These are phyloP conservation scores for Ditylenchus dipsaci DNA, from an alignment of 1,140 invertebrate genomes.

Conservation along the genomic window DNA sequence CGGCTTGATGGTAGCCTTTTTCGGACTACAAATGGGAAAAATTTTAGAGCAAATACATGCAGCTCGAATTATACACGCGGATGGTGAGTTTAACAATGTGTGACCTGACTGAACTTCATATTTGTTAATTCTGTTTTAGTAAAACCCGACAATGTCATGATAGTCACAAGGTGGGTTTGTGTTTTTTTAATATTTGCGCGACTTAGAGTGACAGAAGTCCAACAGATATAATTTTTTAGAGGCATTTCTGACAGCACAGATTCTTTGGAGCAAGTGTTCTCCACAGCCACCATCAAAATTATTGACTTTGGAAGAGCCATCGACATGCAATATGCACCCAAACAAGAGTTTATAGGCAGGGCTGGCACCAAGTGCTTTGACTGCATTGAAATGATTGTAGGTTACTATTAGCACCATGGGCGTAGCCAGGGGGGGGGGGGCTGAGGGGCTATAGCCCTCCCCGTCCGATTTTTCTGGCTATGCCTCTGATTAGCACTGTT, in stretches of 20 bases:
- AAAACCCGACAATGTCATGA: constrained; percentile 39
- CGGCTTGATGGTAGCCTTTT: constrained; percentile 23
- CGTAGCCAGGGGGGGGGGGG: no score
- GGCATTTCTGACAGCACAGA: background rate
- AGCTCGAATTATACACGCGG: constrained; percentile 39
- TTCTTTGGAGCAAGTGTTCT: background rate
- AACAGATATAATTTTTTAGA: no score
- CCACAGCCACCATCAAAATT: constrained; percentile 31
- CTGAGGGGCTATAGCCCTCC: no score
- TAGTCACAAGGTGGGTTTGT: constrained; percentile 26
- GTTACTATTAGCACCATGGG: background rate
- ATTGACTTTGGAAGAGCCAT: constrained; percentile 42
- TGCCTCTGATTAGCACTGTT: no score
- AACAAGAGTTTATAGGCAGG: constrained; percentile 27
- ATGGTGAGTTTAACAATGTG: background rate
- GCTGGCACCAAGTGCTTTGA: constrained; percentile 42
- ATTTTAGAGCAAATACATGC: constrained; percentile 32
- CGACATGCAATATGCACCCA: constrained; percentile 35
- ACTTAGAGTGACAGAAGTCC: constrained; percentile 18
- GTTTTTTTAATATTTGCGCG: constrained; percentile 13
- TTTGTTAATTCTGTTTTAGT: background rate
- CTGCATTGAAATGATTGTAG: constrained; percentile 39
- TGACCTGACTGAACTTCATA: background rate
- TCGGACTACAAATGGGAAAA: constrained; percentile 30
- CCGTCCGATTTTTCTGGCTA: no score